Evolutionary conservation across 2,888 invertebrate species (phyloP), one percentile per base, ranked within the genome.

Genomic region (Invenusta paracnida): DNA sequence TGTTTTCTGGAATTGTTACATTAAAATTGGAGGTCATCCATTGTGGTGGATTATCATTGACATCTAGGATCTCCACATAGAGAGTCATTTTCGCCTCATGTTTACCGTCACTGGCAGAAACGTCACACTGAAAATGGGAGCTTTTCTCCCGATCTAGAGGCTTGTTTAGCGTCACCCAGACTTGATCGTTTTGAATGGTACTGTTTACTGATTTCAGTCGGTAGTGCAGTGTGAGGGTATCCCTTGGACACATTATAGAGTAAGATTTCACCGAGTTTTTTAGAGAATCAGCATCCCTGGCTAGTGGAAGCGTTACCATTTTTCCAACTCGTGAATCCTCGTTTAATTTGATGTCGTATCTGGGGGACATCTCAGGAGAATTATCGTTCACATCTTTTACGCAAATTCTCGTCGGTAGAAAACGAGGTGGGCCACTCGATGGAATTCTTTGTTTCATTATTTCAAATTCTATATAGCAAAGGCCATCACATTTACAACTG

Each of bases 361-460:
- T 73, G 23, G 73, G 25, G 5, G 11, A 2, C 73, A 73, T 73
- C 73, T 73, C 73, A 5, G 73, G 73, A 73, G 11, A 5, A 23
- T 73, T 73, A 73, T 73, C 73, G 23, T 73, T 73, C 23, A 73
- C 27, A 23, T 73, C 73, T 73, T 73, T 73, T 2, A 73, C 73
- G 23, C 73, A 73, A 25, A 73, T 73, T 73, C 73, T 5, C 2
- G 5, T 5, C 73, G 5, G 11, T 73, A 73, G 23, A 25, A 73
- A 5, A 13, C 23, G 11, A n/a, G 73, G 73, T 25, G 25, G 11
- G 11, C 73, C 73, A 73, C 73, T 5, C 23, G 73, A 23, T 23
- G 11, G 11, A 73, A 73, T 73, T 2, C 27, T 5, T 23, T 73
- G 11, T 73, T 73, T 73, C 5, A 73, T 23, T 73, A 73, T 23